Evolutionary conservation across 2,113 vertebrate genomes (phyloP).

Genomic region (Genyomyrus donnyi): DNA sequence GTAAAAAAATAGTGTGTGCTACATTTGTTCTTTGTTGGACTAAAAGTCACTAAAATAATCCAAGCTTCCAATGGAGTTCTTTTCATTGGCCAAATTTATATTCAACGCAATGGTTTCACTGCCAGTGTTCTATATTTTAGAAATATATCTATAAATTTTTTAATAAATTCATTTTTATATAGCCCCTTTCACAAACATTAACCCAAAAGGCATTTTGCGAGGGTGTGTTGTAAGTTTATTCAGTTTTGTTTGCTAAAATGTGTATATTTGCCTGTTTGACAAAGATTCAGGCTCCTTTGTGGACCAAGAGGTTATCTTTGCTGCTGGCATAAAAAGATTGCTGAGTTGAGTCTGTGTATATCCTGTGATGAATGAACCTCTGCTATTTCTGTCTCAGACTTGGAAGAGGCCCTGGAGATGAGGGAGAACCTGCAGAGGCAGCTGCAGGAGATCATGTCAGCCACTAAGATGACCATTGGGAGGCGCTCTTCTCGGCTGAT

Average conservation of each 20-base stretch:
- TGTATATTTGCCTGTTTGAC: background rate
- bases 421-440: slow-evolving; percentile 86
- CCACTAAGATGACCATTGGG: slow-evolving; percentile 72
- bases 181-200: background rate
- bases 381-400: slow-evolving; percentile 29
- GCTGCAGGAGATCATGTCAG: slow-evolving; percentile 95
- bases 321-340: background rate
- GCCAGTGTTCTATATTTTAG: background rate
- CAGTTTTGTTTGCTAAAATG: too few relatives aligned
- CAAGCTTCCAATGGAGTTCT: too few relatives aligned
- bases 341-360: background rate
- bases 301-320: background rate
- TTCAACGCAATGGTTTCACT: background rate
- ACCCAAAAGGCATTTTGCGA: too few relatives aligned
- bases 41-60: too few relatives aligned
- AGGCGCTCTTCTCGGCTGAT: slow-evolving; percentile 66
- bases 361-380: background rate
- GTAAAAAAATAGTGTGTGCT: too few relatives aligned
- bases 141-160: too few relatives aligned
- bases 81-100: background rate
- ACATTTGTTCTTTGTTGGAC: too few relatives aligned
- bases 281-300: background rate
- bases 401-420: slow-evolving; percentile 85
- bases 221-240: background rate
- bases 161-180: background rate